Base-by-base conservation (phyloP, 2,888 invertebrate species). In the Mythimna albipuncta region DNA sequence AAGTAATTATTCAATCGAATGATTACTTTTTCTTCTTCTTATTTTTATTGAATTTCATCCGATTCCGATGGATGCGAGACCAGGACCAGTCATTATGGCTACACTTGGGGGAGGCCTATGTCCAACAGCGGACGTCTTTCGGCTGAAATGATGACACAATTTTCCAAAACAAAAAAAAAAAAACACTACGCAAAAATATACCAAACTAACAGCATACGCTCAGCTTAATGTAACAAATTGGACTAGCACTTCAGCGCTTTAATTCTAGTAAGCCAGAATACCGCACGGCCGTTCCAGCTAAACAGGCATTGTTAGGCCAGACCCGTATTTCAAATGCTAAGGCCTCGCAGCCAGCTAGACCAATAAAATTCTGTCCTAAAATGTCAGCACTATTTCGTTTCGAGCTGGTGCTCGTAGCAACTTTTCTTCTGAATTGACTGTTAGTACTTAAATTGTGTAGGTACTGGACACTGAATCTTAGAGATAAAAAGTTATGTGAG, bases 361-460 rank as follows among this genome's bases (percentile, higher is more conserved):
- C 85, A 72, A 81, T 86, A 86, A 83, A 84, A 77, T 68, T 64
- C 66, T 73, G 81, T 81, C 77, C 71, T 41, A 47, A 84, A 84
- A 84, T 86, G 86, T 77, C 86, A 84, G 77, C 84, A 71, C 75
- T 70, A 83, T 83, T 81, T 84, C 70, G 72, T 71, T 47, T 57
- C 58, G 58, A 68, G 63, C 55, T 68, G 55, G 55, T 63, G 67
- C 52, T 72, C 67, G 50, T 79, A 55, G 58, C 64, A 70, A 69
- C 47, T 63, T 75, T 75, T 50, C 35, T 72, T 64, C 3, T 0
- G 35, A 64, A 76, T 81, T 58, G 67, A 70, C 68, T 65, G 57
- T 62, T 26, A 52, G 59, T 32, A 55, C 72, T 55, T 63, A 66
- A 32, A 59, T 32, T 70, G 62, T 77, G 58, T 54, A 21, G 50